Evolutionary conservation across 2,797 vertebrate genomes (phyloP).

Genomic region (Typhlichthys subterraneus): DNA sequence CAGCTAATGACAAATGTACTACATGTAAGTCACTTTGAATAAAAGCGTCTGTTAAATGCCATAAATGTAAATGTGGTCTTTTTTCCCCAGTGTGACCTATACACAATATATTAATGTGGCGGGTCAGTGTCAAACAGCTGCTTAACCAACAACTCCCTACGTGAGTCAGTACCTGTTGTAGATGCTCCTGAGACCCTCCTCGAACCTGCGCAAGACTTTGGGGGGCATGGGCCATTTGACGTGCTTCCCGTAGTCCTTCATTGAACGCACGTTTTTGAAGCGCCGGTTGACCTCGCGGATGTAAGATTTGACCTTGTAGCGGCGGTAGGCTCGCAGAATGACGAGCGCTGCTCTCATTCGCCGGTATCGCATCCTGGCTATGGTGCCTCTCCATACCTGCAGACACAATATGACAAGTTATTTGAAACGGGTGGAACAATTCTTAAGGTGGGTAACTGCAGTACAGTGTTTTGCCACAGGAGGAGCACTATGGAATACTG

Average conservation of each 20-base stretch:
- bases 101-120: no score
- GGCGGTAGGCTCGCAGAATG: conserved; percentile 86
- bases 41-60: no score
- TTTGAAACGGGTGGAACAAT: conserved; percentile 3
- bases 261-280: conserved; percentile 82
- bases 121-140: no score
- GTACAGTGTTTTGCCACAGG: not conserved
- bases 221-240: conserved; percentile 92
- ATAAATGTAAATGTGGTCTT: no score
- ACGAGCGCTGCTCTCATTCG: conserved; percentile 85
- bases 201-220: conserved; percentile 87
- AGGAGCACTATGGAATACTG: not conserved
- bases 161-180: conserved; percentile 82
- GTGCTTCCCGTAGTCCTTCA: conserved; percentile 86
- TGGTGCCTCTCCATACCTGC: conserved; percentile 93
- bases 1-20: no score
- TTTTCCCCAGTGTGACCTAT: no score
- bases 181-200: conserved; percentile 85
- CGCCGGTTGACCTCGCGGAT: conserved; percentile 84
- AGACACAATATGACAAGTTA: not conserved
- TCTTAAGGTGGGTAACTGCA: not conserved
- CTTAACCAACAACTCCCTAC: no score
- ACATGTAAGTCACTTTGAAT: no score
- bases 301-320: conserved; percentile 92
- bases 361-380: conserved; percentile 89